Conservation (phyloP, 2,797 vertebrate genomes). For the Carapus acus region DNA sequence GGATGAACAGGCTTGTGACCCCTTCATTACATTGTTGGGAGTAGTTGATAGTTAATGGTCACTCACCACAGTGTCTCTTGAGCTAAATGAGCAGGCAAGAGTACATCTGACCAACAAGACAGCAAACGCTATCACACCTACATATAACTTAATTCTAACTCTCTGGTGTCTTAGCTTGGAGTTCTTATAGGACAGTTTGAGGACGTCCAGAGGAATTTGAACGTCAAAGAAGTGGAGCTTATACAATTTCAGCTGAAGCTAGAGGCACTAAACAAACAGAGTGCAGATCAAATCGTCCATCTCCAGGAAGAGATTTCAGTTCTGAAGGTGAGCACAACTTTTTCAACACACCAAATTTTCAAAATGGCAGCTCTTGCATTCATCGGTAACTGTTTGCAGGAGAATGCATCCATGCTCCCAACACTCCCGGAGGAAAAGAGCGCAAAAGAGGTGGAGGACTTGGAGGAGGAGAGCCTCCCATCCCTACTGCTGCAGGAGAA, state of each 20-base stretch:
- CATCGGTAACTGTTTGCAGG: slow-evolving; percentile 49
- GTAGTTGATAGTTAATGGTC: too few relatives aligned
- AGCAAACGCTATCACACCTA: too few relatives aligned
- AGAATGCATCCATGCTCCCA: slow-evolving; percentile 58
- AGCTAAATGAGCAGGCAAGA: too few relatives aligned
- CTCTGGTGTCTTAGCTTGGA: slow-evolving; percentile 67
- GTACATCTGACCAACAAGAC: too few relatives aligned
- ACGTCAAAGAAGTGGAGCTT: slow-evolving; percentile 76
- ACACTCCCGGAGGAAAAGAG: slow-evolving; percentile 50
- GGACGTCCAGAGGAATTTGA: slow-evolving; percentile 72
- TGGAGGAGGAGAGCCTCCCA: slow-evolving; percentile 65
- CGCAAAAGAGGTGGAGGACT: slow-evolving; percentile 32
- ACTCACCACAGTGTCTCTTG: too few relatives aligned
- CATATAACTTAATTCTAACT: slow-evolving; percentile 4
- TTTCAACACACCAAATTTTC: background rate
- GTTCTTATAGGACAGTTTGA: slow-evolving; percentile 74
- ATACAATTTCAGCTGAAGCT: slow-evolving; percentile 77
- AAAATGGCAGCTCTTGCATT: too few relatives aligned
- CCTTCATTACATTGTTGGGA: too few relatives aligned
- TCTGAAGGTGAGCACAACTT: slow-evolving; percentile 52
- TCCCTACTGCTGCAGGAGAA: slow-evolving; percentile 82
- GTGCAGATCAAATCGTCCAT: slow-evolving; percentile 54
- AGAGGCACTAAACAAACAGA: slow-evolving; percentile 68
- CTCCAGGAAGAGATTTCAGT: slow-evolving; percentile 68
- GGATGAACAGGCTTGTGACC: too few relatives aligned